phyloP scores from a whole-genome alignment of 2,797 vertebrate species.

The Novumbra hubbsi region DNA sequence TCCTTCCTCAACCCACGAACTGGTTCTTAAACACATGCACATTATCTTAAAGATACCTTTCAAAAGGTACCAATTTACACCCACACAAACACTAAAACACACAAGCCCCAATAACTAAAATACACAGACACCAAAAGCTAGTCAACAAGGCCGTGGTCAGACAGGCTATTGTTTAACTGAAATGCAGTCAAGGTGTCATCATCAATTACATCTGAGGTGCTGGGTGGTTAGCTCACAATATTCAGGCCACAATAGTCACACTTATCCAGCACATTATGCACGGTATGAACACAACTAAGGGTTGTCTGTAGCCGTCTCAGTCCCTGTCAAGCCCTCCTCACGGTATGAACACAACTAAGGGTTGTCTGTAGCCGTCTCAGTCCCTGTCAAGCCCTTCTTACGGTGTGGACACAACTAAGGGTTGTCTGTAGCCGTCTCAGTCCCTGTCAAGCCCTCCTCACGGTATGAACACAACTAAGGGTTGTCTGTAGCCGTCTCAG shows the following conservation, averaged over 20 bases:
- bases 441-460: background rate
- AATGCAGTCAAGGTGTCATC: slow-evolving; percentile 8
- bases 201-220: background rate
- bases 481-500: background rate
- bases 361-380: background rate
- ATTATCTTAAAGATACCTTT: background rate
- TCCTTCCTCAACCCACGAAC: slow-evolving; percentile 1
- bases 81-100: slow-evolving; percentile 5
- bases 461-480: background rate
- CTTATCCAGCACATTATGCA: background rate
- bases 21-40: background rate
- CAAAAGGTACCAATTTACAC: background rate
- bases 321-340: background rate
- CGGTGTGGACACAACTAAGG: background rate
- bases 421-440: background rate
- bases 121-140: background rate
- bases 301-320: background rate
- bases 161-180: background rate
- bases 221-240: background rate
- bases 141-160: background rate
- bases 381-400: background rate
- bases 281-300: background rate
- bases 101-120: slow-evolving; percentile 11
- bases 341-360: background rate
- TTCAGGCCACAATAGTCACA: background rate